Percentiles rank a stretch among this genome's conserved stretches.
Conservation (phyloP, 2,797 vertebrate species). For the Silurus lanzhouensis region DNA sequence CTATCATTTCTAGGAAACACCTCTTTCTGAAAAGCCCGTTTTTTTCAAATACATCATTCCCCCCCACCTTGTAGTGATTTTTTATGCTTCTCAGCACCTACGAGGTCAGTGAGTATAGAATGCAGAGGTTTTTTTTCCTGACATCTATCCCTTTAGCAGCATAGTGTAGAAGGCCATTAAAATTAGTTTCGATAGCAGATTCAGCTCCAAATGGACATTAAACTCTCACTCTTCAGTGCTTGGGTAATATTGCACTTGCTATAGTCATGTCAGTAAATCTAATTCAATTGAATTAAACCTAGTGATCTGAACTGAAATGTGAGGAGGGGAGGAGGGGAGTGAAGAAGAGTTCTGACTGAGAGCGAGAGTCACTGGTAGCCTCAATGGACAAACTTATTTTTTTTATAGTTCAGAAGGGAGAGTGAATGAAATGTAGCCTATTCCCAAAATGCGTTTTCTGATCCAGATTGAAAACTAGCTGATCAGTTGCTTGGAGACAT, state of each 20-base stretch:
- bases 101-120: constrained; percentile 80
- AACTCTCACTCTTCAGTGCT: not conserved
- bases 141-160: constrained; percentile 62
- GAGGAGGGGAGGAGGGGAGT: not conserved
- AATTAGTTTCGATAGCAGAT: constrained; percentile 5
- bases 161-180: not conserved
- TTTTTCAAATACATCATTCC: not conserved
- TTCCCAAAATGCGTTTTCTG: no score
- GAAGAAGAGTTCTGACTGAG: not conserved
- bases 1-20: constrained; percentile 23
- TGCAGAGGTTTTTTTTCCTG: constrained; percentile 65
- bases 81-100: constrained; percentile 44
- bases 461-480: no score
- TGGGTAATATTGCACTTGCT: constrained; percentile 1
- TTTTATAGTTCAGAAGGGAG: not conserved
- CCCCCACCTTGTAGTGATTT: constrained; percentile 34
- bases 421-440: not conserved
- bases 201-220: constrained; percentile 14
- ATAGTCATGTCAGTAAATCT: constrained; percentile 5
- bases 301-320: not conserved
- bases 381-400: not conserved
- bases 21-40: not conserved
- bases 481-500: no score
- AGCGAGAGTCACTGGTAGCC: not conserved
- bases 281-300: not conserved